Evolutionary conservation across 2,888 invertebrate genomes (phyloP).

Genomic region (Nomada goodeniana): DNA sequence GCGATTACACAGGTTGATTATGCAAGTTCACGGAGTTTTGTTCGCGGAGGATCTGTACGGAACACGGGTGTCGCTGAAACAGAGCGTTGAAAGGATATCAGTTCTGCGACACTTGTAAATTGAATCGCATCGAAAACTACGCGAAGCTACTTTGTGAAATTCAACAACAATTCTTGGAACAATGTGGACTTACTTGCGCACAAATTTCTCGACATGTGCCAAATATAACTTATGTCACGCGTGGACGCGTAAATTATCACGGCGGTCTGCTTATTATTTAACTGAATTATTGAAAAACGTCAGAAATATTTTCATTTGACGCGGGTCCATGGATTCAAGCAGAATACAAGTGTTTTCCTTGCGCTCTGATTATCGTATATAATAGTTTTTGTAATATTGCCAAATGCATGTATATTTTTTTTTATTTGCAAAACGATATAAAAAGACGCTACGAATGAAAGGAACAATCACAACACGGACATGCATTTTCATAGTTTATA

Average conservation of each 20-base stretch:
- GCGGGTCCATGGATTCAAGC: too few relatives aligned
- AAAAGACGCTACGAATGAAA: too few relatives aligned
- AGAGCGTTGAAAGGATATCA: conserved; percentile 24
- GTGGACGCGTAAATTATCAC: not conserved
- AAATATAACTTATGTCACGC: not conserved
- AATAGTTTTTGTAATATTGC: too few relatives aligned
- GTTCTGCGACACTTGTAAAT: conserved; percentile 21
- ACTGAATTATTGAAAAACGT: too few relatives aligned
- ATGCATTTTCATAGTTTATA: not conserved
- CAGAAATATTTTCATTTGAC: too few relatives aligned
- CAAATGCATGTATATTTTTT: too few relatives aligned
- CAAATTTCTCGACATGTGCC: not conserved
- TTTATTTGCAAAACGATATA: too few relatives aligned
- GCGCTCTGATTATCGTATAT: too few relatives aligned
- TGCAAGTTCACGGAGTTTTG: conserved; percentile 27
- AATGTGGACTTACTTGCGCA: not conserved
- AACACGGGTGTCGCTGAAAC: not conserved
- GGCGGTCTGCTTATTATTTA: too few relatives aligned
- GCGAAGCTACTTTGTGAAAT: not conserved
- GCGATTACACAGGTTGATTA: conserved; percentile 34
- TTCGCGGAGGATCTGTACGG: conserved; percentile 17
- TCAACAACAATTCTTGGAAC: not conserved
- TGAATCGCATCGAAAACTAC: conserved; percentile 5
- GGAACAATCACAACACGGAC: not conserved
- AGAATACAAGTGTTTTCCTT: too few relatives aligned